phyloP scores from a whole-genome alignment of 2,113 vertebrate species.

The Melanocharis versteri region DNA sequence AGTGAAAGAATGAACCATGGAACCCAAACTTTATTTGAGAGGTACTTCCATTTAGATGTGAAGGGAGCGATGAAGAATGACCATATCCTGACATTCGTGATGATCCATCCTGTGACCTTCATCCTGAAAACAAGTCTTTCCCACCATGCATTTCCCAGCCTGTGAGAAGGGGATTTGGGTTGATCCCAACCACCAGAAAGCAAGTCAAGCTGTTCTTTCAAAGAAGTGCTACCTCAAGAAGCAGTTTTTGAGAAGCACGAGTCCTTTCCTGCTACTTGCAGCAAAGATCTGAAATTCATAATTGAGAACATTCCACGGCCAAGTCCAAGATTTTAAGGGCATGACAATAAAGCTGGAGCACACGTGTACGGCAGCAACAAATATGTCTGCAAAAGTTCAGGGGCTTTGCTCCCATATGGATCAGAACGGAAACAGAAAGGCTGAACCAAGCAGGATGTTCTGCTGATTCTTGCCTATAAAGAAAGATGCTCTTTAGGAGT shows the following conservation, averaged over 20 bases:
- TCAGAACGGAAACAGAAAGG: background rate
- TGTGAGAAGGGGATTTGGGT: background rate
- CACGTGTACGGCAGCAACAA: rapidly evolving
- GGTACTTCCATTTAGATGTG: background rate
- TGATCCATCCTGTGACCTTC: background rate
- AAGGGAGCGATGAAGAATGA: background rate
- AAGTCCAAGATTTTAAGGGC: background rate
- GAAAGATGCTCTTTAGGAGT: background rate
- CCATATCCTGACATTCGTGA: background rate
- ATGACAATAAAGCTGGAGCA: background rate
- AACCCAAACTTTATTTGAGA: background rate
- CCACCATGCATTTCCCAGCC: background rate
- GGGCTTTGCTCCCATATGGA: background rate
- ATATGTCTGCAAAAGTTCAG: background rate
- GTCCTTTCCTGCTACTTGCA: background rate
- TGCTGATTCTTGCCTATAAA: background rate
- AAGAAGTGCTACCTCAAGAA: background rate
- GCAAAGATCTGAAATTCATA: background rate
- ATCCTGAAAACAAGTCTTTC: background rate
- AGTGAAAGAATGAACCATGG: background rate
- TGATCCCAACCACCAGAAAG: background rate
- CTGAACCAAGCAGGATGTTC: background rate
- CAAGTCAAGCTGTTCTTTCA: background rate
- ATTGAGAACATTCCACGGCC: background rate
- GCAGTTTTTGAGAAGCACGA: rapidly evolving